A percentile compares a stretch with the other conserved stretches of the same genome.
These are phyloP conservation scores for Platalea minor DNA, from an alignment of 2,797 vertebrate species.

Conservation along the genomic window DNA sequence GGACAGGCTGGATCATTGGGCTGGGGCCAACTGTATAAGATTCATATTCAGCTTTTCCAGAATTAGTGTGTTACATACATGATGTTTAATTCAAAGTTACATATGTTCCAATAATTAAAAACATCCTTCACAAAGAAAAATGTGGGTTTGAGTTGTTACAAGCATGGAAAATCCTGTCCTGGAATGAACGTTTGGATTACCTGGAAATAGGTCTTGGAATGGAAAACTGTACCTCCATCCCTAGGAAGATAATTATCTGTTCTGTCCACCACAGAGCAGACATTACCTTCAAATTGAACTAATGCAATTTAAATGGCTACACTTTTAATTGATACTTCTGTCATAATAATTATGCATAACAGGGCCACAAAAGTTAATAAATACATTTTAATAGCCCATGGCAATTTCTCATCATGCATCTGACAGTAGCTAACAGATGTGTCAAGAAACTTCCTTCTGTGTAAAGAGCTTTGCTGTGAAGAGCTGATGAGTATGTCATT, in stretches of 20 bases:
- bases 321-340: constrained; percentile 23
- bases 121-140: background rate
- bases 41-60: background rate
- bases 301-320: background rate
- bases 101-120: background rate
- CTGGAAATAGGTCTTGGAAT: background rate
- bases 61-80: background rate
- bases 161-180: background rate
- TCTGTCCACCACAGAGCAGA: background rate
- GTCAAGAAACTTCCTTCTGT: background rate
- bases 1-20: too few species aligned
- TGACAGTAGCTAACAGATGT: background rate
- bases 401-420: background rate
- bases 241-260: background rate
- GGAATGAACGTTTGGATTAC: background rate
- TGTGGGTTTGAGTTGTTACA: background rate
- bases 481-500: background rate
- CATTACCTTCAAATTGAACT: background rate
- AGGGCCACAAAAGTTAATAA: constrained; percentile 43
- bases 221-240: background rate
- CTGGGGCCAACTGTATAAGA: too few species aligned
- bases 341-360: background rate
- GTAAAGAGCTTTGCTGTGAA: background rate
- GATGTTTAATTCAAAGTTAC: background rate
- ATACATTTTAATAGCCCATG: constrained; percentile 7